A percentile compares a stretch with the other conserved stretches of the same genome.
Evolutionary conservation across 2,113 vertebrate species (phyloP).

Genomic region (Zeus faber): DNA sequence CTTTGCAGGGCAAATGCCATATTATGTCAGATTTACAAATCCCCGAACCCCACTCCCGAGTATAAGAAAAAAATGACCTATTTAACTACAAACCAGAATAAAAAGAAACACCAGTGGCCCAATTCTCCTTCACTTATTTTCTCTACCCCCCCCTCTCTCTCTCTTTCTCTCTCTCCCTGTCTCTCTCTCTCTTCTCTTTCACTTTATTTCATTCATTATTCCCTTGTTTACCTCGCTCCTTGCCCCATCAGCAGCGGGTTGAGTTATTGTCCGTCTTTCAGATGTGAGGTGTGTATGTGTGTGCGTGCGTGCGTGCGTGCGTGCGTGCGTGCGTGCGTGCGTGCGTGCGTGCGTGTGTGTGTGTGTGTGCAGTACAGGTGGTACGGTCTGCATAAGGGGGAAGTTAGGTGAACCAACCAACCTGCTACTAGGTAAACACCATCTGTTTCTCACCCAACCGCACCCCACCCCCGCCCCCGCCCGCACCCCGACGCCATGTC

Average conservation of each 20-base stretch:
- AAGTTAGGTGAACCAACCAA: slow-evolving; percentile 85
- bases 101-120: slow-evolving; percentile 69
- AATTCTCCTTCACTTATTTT: slow-evolving; percentile 70
- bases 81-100: slow-evolving; percentile 85
- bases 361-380: slow-evolving; percentile 40
- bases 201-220: slow-evolving; percentile 15
- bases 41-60: slow-evolving; percentile 75
- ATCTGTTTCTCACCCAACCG: slow-evolving; percentile 80
- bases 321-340: not conserved
- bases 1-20: slow-evolving; percentile 75
- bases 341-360: slow-evolving; percentile 33
- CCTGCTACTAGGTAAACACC: slow-evolving; percentile 90
- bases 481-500: slow-evolving; percentile 36
- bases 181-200: slow-evolving; percentile 30
- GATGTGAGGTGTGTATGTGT: slow-evolving; percentile 46
- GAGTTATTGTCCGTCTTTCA: slow-evolving; percentile 70
- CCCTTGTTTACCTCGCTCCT: too few species aligned
- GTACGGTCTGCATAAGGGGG: slow-evolving; percentile 68
- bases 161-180: slow-evolving; percentile 60
- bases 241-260: slow-evolving; percentile 60
- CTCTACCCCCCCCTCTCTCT: slow-evolving; percentile 61
- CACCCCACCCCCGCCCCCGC: too few species aligned
- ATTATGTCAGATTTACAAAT: slow-evolving; percentile 84
- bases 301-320: not conserved
- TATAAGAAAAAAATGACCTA: slow-evolving; percentile 82